Evolutionary conservation across 2,113 vertebrate species (phyloP), one percentile per base, ranked within the genome.

Genomic region (Xiphophorus couchianus): DNA sequence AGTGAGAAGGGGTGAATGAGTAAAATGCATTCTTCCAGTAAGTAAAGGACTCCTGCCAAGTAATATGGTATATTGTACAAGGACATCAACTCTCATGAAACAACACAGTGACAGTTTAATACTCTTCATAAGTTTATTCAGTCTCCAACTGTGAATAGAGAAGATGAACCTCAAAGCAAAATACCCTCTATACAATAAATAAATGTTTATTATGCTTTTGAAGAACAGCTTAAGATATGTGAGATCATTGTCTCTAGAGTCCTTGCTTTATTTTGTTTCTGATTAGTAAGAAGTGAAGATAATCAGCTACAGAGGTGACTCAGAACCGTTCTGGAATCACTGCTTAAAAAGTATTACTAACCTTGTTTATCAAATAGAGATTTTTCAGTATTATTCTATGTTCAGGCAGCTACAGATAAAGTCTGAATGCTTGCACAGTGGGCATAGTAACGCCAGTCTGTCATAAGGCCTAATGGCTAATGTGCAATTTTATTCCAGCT

Each of bases 401-500:
- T 13, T 17, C 64, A 75, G 31, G 54, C 44, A 61, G 31, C 31
- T 2, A 75, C 58, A 83, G 61, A 73, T 70, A 63, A 77, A 69
- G 19, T 37, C 5, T 66, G 35, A 61, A 78, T 29, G 44, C 66
- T 35, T 67, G 62, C 71, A 44, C 84, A 89, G 69, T 86, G 82
- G 80, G 80, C n/a, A 60, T 86, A 84, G 84, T 79, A 85, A 85
- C 85, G 89, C 76, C 29, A 66, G 84, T 78, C 71, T 51, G 80
- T 76, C 82, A 84, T 81, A 76, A 78, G 83, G 74, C 69, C 75
- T 76, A 74, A 81, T 74, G 69, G 76, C 85, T 77, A 78, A 88
- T 71, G 80, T 88, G 76, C 78, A 88, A 87, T 91, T 90, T 90
- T 87, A 88, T 91, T 88, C 77, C 84, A 88, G 84, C 85, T 70